phyloP scores from a whole-genome alignment of 2,888 invertebrate genomes.

The Tenthredo livida region DNA sequence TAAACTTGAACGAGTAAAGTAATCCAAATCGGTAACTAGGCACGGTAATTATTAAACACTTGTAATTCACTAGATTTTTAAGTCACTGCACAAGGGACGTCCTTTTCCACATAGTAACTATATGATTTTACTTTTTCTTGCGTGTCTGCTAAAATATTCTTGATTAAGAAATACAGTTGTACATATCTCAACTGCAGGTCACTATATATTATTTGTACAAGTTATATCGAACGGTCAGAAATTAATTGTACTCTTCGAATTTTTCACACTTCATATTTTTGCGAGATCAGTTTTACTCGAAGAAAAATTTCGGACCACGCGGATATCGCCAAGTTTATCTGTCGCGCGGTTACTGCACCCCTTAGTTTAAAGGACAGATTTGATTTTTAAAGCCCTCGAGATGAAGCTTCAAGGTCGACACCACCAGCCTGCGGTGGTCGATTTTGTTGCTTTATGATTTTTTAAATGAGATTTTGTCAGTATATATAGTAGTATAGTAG shows the following conservation, averaged over 20 bases:
- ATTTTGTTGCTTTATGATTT: too few species aligned
- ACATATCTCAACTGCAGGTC: neutral
- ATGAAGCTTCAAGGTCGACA: conserved; percentile 8
- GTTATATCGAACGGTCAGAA: neutral
- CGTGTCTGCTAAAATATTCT: neutral
- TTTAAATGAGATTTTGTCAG: neutral
- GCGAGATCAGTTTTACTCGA: neutral
- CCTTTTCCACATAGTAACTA: conserved; percentile 40
- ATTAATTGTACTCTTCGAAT: neutral
- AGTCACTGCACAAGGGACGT: conserved; percentile 51
- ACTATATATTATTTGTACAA: neutral
- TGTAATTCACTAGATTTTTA: conserved; percentile 6
- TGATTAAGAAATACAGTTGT: neutral
- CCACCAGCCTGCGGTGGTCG: conserved; percentile 19
- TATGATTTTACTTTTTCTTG: neutral
- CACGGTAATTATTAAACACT: conserved; percentile 22
- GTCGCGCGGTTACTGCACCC: neutral
- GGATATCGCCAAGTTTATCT: neutral
- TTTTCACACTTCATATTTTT: neutral
- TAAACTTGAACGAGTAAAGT: neutral
- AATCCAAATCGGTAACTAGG: conserved; percentile 39
- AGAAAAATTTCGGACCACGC: neutral
- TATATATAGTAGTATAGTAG: too few species aligned
- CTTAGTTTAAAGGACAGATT: neutral
- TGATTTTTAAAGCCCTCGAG: neutral